Base-by-base conservation (phyloP, 2,797 vertebrate genomes). In the Lophotriccus pileatus region DNA sequence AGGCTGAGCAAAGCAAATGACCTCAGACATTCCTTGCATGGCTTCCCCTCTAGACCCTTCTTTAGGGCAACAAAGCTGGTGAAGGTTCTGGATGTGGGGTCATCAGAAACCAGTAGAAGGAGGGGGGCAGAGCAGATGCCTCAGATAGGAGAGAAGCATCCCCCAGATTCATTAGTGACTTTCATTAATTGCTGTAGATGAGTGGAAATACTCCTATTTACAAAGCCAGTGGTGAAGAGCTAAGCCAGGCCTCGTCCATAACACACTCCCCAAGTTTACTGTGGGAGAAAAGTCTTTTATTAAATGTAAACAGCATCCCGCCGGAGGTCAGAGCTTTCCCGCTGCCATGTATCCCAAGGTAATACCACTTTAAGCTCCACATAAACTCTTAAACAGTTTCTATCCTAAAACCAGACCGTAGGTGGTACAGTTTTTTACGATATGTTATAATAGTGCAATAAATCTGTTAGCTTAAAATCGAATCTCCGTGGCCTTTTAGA, bases 371-470 rank as follows among this genome's bases (percentile, higher is more conserved):
- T 98, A 98, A 98, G 97, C 97, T 97, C 95, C 98, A 97, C 97
- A 98, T 98, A 98, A 98, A 98, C 98, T 98, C 97, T 97, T 97
- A 97, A 97, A 95, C 97, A 97, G 96, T 98, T 98, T 97, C 98
- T 98, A 97, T 98, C 98, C 98, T 98, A 98, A 98, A 98, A 98
- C 98, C 97, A 98, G 97, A 98, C 98, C 96, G 95, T 98, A 97
- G 98, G 98, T 99, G 98, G 98, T 98, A 98, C 98, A 98, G 98
- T 98, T 99, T 99, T 99, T 99, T 99, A 98, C 98, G 98, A 98
- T 99, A 99, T 99, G 99, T 99, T 99, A 99, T 99, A 99, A 99
- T 99, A 99, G 98, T 98, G 99, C 98, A 99, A 99, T 99, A 99
- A 99, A 99, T 99, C 99, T 99, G 99, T 99, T 99, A 99, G 98